These are phyloP conservation scores for Sciaenops ocellatus DNA, from an alignment of 2,797 vertebrate genomes.

Conservation along the genomic window DNA sequence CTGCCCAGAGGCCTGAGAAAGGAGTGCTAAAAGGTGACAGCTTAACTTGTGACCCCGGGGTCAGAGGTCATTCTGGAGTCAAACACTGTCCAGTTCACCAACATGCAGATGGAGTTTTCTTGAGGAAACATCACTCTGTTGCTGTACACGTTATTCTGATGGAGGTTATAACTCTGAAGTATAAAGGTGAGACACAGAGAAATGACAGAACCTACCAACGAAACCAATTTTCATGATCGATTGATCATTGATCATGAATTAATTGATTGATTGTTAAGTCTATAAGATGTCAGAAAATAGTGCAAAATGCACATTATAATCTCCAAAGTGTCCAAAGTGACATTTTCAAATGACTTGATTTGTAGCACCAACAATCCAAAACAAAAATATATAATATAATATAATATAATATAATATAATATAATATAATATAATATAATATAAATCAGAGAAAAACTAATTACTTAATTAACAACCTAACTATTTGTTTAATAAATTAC, in stretches of 20 bases:
- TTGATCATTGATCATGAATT: not conserved
- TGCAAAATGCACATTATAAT: not conserved
- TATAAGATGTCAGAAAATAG: not conserved
- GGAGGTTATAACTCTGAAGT: not conserved
- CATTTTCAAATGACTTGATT: not conserved
- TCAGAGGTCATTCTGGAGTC: conserved; percentile 86
- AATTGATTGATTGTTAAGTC: not conserved
- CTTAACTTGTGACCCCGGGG: conserved; percentile 94
- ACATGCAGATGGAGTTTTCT: conserved; percentile 41
- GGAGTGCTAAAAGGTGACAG: conserved; percentile 81
- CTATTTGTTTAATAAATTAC: too few relatives aligned
- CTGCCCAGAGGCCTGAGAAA: conserved; percentile 72
- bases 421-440: too few relatives aligned
- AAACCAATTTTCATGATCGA: not conserved
- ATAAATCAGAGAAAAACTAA: not conserved
- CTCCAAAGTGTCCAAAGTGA: not conserved
- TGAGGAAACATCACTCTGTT: not conserved
- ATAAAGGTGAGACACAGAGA: not conserved
- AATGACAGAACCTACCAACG: not conserved
- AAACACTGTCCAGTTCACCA: conserved; percentile 76
- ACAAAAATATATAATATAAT: not conserved
- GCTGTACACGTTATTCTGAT: not conserved
- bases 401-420: too few relatives aligned
- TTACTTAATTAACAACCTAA: not conserved
- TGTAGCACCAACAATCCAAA: not conserved